Conservation (phyloP, 1,140 invertebrate species). For the Eubasilissa regina region DNA sequence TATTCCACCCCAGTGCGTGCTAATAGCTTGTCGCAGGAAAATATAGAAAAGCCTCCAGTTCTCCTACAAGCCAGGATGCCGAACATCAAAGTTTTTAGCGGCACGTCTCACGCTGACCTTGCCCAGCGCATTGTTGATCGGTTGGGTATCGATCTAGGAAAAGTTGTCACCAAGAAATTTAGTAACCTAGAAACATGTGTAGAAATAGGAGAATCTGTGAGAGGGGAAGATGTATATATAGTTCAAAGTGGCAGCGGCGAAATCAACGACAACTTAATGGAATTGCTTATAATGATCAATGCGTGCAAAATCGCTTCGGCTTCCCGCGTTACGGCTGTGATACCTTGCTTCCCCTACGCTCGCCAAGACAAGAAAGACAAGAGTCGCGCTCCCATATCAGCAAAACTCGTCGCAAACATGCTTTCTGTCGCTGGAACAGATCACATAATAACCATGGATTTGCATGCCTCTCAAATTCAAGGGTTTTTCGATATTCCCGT, state of each 20-base stretch:
- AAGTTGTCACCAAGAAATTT: constrained; percentile 99
- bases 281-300: constrained; percentile 99
- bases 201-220: constrained; percentile 98
- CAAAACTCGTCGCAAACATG: constrained; percentile 99
- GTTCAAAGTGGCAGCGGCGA: constrained; percentile 98
- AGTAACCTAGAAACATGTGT: constrained; percentile 99
- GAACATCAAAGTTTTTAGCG: constrained; percentile 98
- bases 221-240: constrained; percentile 99
- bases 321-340: constrained; percentile 97
- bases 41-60: constrained; percentile 32
- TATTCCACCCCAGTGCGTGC: constrained; percentile 46
- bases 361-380: constrained; percentile 99
- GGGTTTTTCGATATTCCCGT: constrained; percentile 73
- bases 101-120: constrained; percentile 96
- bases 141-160: constrained; percentile 96
- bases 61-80: constrained; percentile 81
- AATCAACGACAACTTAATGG: constrained; percentile 99
- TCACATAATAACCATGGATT: constrained; percentile 99
- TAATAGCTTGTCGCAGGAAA: constrained; percentile 42
- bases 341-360: constrained; percentile 99
- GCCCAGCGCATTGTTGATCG: constrained; percentile 96
- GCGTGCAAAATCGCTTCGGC: constrained; percentile 99
- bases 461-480: constrained; percentile 99
- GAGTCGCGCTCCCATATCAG: constrained; percentile 98
- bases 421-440: constrained; percentile 98